Base-by-base conservation (phyloP, 2,888 invertebrate species). In the Synergus itoensis region DNA sequence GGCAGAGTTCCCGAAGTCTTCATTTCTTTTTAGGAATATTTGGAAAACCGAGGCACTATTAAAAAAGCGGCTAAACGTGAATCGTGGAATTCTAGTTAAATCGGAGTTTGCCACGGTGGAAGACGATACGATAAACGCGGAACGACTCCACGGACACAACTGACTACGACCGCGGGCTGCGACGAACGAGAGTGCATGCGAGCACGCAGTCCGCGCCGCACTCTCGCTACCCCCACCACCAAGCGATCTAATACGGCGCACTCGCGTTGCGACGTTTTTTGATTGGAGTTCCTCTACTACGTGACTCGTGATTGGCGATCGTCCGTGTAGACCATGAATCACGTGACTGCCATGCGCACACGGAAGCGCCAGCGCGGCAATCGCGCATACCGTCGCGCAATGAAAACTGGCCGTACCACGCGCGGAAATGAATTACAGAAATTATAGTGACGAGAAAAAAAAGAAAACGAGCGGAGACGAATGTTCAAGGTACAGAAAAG, bases 111-210 rank as follows among this genome's bases (percentile, higher is more conserved):
- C 18, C 36, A 76, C 21, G 18, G 76, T 48, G 43, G 28, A 21
- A 28, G 41, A 63, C 65, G 28, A 80, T 69, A 77, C 77, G 77
- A 83, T 82, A 80, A 83, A 84, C 77, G 80, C 79, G 77, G 83
- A 73, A 28, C 64, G 14, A 28, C 8, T 16, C 75, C 4, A 83
- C 85, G 84, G 85, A 86, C 89, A 87, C 90, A 87, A 90, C 91
- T 89, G 89, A 90, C 88, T 88, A 82, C 86, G 87, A 86, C 84
- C 89, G 83, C 88, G 89, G 87, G 86, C 90, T 87, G 89, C 91
- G 90, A 88, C 89, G 88, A 91, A 92, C 91, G 90, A 92, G 92
- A 88, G 88, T 84, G 89, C 88, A 85, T 86, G 87, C 87, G 85
- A 84, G 85, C 88, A 87, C 88, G 87, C 87, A 89, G 88, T 87